Evolutionary conservation across 1,140 invertebrate genomes (phyloP), one percentile per base, ranked within the genome.

Genomic region (Lepidostoma basale): DNA sequence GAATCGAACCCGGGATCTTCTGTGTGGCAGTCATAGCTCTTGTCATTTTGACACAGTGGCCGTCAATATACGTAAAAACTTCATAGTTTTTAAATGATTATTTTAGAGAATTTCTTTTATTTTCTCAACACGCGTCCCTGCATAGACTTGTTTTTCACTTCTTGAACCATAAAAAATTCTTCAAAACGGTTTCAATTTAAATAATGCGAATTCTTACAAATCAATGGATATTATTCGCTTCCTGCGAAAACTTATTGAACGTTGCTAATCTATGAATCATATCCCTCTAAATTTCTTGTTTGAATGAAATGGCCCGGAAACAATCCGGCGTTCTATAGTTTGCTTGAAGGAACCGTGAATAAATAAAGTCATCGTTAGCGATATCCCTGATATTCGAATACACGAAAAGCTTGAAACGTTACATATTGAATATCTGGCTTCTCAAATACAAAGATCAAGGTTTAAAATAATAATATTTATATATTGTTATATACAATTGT

Each of bases 231-330:
- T 49, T 49, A 22, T 49, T 49, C 45, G 10, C 22, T 49, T 23
- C 45, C 45, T 22, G 45, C 52, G 54, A 39, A 20, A 23, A 22
- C 56, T 59, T 54, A 39, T 40, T 59, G 36, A 12, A 22, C 16
- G 14, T 39, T 6, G 56, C 4, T 22, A 40, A 39, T 59, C 16
- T 40, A 6, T 59, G 36, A 42, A 59, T 59, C 26, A 54, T 30
- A 54, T 54, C 49, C n/a, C 49, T n/a, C 49, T 18, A 28, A 54
- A 30, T 26, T 54, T 54, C 20, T 42, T 62, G 59, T 62, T 62
- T 42, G 59, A 62, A 62, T 42, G 20, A 62, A 62, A 44, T 62
- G 39, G 23, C 8, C 39, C 23, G 59, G 59, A 62, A 62, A 28
- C 20, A 23, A 62, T 62, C 26, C 22, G n/a, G n/a, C n/a, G 18